Evolutionary conservation across 64 coral and sea anemone genomes (phyloP).

Genomic region (Hydrozoanthus tunicans): DNA sequence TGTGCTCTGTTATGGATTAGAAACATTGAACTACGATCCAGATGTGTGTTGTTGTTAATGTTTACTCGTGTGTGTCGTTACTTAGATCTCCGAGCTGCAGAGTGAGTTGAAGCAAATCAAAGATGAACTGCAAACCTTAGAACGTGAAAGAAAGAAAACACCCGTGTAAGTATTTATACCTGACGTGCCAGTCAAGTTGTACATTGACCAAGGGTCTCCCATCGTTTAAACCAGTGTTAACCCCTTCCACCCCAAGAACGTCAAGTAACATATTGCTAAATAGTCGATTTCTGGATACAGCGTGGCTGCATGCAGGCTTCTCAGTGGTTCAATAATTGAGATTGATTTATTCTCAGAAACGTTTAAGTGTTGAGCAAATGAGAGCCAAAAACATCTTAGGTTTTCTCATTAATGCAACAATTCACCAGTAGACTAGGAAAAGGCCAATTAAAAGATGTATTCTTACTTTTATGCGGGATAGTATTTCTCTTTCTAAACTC

Average conservation of each 20-base stretch:
- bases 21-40: background rate
- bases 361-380: no score
- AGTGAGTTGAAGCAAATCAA: conserved; percentile 37
- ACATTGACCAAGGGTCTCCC: background rate
- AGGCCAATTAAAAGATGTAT: background rate
- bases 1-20: background rate
- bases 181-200: background rate
- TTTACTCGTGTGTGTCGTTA: background rate
- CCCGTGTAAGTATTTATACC: conserved; percentile 30
- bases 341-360: no score
- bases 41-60: background rate
- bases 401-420: no score
- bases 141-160: conserved; percentile 19
- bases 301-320: no score
- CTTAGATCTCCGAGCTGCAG: conserved; percentile 51
- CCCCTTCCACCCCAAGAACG: no score
- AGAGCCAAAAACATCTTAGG: no score
- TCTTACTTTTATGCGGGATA: no score
- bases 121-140: conserved; percentile 34
- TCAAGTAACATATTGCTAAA: no score
- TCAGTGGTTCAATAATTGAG: no score
- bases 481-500: background rate
- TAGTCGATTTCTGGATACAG: no score
- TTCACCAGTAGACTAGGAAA: background rate
- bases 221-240: background rate